Evolutionary conservation across 1,140 invertebrate species (phyloP), one percentile per base, ranked within the genome.

Genomic region (Stegodyphus dumicola): DNA sequence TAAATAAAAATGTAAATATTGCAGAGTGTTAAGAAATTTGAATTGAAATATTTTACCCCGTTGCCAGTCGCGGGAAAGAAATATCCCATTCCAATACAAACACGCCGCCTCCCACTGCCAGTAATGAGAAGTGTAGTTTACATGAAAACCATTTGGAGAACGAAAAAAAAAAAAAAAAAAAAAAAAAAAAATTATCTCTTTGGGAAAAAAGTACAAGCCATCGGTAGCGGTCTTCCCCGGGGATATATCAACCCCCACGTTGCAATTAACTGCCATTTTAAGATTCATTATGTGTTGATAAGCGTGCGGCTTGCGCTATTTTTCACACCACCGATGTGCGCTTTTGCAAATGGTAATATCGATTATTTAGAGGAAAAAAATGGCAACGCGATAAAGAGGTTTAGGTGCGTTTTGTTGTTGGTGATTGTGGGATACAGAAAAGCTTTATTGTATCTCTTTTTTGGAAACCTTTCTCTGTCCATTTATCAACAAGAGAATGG

Each of bases 251-350:
- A 51, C 78, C 77, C 77, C 33, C 48, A 48, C 18, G 17, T 52
- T 52, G 53, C 67, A 81, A 81, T 81, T 81, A 81, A 81, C 78
- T 64, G 78, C 67, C 64, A 73, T 81, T 81, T 81, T 81, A 81
- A 81, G 78, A 73, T 81, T 81, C 78, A 81, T 81, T 81, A 81
- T 81, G 54, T 73, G 69, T 53, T 73, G 78, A 81, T 81, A 81
- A 81, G 78, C 67, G 9, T 53, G 11, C 53, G 76, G 64, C 49
- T 54, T 70, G n/a, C 52, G 17, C 53, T 73, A 81, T 81, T 73
- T 81, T 81, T 73, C 13, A 49, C 33, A 33, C 15, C 11, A 33
- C 33, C 52, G 52, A 69, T 18, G 17, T 66, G 18, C n/a, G 10
- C 52, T 67, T 69, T 48, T 33, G 65, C 54, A 66, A 52, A n/a